Evolutionary conservation across 2,113 vertebrate genomes (phyloP).

Genomic region (Poicephalus gulielmi): DNA sequence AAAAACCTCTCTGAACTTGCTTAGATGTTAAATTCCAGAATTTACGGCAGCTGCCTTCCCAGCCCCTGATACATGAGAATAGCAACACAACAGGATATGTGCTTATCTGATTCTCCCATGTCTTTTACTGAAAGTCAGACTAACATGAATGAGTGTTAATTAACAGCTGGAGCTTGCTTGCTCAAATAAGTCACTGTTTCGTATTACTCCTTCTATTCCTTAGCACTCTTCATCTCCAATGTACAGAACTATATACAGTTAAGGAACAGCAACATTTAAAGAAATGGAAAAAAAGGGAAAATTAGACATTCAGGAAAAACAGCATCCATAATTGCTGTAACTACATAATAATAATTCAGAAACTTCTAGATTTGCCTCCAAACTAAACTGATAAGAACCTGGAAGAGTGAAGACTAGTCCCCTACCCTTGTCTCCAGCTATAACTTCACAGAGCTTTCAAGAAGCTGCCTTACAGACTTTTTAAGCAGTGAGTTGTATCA

Average conservation of each 20-base stretch:
- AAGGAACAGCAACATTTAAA: not conserved
- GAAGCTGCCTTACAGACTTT: not conserved
- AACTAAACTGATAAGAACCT: not conserved
- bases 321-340: not conserved
- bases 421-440: not conserved
- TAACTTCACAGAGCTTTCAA: not conserved
- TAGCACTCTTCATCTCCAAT: not conserved
- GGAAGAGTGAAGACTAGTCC: not conserved
- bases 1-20: not conserved
- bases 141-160: not conserved
- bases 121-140: not conserved
- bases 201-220: not conserved
- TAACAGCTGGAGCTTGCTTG: not conserved
- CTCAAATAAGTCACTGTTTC: not conserved
- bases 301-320: not conserved
- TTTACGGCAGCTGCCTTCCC: not conserved
- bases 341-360: not conserved
- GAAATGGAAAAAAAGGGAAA: not conserved
- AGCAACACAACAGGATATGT: not conserved
- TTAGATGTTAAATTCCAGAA: not conserved
- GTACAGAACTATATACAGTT: not conserved
- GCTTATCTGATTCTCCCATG: not conserved
- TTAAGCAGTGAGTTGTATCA: not conserved
- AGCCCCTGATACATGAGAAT: fast-evolving
- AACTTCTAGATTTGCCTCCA: not conserved